Base-by-base conservation (phyloP, 2,113 vertebrate genomes). In the Thunnus maccoyii region DNA sequence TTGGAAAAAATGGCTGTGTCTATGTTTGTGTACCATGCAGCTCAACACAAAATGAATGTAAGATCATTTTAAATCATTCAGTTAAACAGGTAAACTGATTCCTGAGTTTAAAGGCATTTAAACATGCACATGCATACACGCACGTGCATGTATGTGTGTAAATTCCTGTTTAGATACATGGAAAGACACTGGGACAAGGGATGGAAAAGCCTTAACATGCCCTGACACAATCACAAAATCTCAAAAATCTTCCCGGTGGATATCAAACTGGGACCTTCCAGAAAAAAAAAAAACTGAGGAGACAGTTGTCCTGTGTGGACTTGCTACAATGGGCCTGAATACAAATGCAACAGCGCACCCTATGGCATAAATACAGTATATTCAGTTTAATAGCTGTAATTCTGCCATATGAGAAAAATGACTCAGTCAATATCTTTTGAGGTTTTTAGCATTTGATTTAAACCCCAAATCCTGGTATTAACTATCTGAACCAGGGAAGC, bases 191-290 rank as follows among this genome's bases (percentile, higher is more conserved):
- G 1, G 68, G 57, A 78, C 48, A 73, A 73, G 76, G 25, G 81
- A 81, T 58, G 54, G 63, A 82, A 70, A 71, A 88, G 93, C 83
- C 74, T 62, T 56, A 91, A 90, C 96, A 92, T 90, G 95, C 65
- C 85, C 52, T 52, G 60, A 91, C 86, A 86, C 75, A 91, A 89
- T 86, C 86, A 91, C 73, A 46, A 91, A 92, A 93, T 93, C 90
- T 90, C 76, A 91, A 87, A 93, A 85, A 94, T 94, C 89, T 87
- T 89, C 85, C 18, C 81, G 44, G 70, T 82, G 72, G 85, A 86
- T 87, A 93, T 89, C 63, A 86, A 86, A 92, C 84, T 80, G 74
- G 66, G 60, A 78, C 63, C 57, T 86, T 82, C 67, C 47, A 71
- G 80, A 60, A 22, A 82, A 80, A 86, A 86, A 83, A 79, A 82